phyloP scores from a whole-genome alignment of 2,888 invertebrate genomes.

The Eristalinus sepulchralis region DNA sequence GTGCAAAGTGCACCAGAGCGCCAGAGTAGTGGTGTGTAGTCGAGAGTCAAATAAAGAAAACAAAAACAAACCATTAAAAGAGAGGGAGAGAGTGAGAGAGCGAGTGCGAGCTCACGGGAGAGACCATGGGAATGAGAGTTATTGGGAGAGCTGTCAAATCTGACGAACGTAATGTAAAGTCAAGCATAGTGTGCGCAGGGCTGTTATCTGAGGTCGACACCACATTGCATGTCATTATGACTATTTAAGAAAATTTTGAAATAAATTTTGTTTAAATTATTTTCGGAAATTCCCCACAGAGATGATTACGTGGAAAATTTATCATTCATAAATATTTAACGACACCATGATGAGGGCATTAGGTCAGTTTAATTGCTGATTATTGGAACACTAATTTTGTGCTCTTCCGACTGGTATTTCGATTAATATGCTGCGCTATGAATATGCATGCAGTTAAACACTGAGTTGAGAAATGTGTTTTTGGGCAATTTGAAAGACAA shows the following conservation, averaged over 20 bases:
- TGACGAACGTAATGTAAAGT: slow-evolving; percentile 39
- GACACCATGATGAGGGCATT: neutral
- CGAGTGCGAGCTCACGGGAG: neutral
- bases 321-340: neutral
- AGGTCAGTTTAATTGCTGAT: neutral
- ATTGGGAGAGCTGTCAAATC: slow-evolving; percentile 34
- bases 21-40: slow-evolving; percentile 21
- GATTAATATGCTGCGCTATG: neutral
- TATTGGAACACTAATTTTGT: neutral
- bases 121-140: slow-evolving; percentile 4
- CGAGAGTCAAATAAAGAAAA: slow-evolving; percentile 46
- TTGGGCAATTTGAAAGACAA: neutral
- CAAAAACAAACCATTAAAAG: slow-evolving; percentile 68
- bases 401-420: neutral
- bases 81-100: slow-evolving; percentile 5
- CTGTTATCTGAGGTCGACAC: neutral
- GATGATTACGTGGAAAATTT: neutral
- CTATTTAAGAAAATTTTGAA: neutral
- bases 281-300: neutral
- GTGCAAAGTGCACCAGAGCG: slow-evolving; percentile 12
- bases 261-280: neutral
- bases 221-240: neutral
- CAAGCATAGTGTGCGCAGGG: slow-evolving; percentile 8
- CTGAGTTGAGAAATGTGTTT: neutral
- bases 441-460: neutral